These are phyloP conservation scores for Empis stercorea DNA, from an alignment of 2,888 invertebrate genomes.

Conservation along the genomic window DNA sequence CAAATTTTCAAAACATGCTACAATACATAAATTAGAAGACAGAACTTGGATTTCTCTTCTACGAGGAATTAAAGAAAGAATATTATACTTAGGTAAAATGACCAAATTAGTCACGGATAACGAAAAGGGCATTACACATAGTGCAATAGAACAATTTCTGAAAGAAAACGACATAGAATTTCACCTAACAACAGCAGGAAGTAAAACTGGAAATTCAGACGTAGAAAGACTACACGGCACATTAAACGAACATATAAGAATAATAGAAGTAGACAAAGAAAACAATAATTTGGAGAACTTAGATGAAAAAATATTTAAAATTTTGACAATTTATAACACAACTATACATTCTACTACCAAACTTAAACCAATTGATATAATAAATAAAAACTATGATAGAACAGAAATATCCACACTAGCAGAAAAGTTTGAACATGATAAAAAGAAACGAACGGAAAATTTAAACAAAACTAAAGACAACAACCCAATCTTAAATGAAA, in stretches of 20 bases:
- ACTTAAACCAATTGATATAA: neutral
- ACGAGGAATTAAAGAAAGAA: slow-evolving; percentile 1
- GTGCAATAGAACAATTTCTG: slow-evolving; percentile 1
- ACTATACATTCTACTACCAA: slow-evolving; percentile 1
- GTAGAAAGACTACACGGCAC: slow-evolving; percentile 7
- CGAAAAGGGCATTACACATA: slow-evolving; percentile 2
- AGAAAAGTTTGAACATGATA: neutral
- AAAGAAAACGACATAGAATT: slow-evolving; percentile 3
- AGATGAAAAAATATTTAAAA: neutral
- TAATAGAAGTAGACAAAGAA: slow-evolving; percentile 2
- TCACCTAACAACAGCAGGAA: slow-evolving; percentile 5
- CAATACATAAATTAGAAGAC: neutral
- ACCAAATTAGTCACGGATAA: neutral
- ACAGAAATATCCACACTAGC: neutral
- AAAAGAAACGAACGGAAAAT: neutral
- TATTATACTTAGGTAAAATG: slow-evolving; percentile 4
- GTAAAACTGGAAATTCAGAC: slow-evolving; percentile 9
- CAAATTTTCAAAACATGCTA: slow-evolving; percentile 5
- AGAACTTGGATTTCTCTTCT: slow-evolving; percentile 5
- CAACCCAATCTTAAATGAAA: neutral
- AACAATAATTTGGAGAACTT: neutral
- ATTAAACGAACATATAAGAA: slow-evolving; percentile 9
- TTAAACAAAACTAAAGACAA: neutral
- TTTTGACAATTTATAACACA: slow-evolving; percentile 1
- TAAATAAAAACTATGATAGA: neutral